A percentile compares a stretch with the other conserved stretches of the same genome.
phyloP scores from a whole-genome alignment of 2,797 vertebrate genomes.

The Margarornis squamiger region DNA sequence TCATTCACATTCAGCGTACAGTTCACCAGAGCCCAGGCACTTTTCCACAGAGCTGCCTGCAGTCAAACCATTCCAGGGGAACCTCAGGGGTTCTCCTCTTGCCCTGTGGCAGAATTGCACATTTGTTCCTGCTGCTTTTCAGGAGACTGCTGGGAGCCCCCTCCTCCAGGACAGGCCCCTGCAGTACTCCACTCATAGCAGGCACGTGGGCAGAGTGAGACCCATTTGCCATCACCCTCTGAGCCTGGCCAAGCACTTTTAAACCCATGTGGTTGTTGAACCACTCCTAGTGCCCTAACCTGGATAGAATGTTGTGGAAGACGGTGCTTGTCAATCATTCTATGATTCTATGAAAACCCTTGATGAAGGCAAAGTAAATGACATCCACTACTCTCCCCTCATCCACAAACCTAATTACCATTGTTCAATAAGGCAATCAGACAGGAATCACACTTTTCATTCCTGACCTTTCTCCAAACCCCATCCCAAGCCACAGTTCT shows the following conservation, averaged over 20 bases:
- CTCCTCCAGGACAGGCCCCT: not conserved
- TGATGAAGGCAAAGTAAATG: not conserved
- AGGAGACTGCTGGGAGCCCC: not conserved
- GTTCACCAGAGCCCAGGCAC: rapidly evolving
- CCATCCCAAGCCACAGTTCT: not conserved
- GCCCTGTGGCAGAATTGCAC: not conserved
- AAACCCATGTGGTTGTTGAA: not conserved
- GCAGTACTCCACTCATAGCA: not conserved
- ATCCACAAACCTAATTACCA: not conserved
- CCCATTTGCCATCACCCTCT: not conserved
- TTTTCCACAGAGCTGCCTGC: not conserved
- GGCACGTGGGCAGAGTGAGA: not conserved
- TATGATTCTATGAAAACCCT: not conserved
- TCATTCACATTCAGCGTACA: rapidly evolving
- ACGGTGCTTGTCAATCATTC: not conserved
- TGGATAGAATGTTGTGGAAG: not conserved
- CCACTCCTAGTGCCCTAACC: not conserved
- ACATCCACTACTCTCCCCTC: not conserved
- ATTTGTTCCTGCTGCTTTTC: not conserved
- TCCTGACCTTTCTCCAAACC: not conserved
- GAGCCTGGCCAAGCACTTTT: not conserved
- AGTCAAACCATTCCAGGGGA: not conserved
- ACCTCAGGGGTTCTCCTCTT: not conserved
- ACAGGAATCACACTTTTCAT: not conserved
- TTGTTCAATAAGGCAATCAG: not conserved